Base-by-base conservation (phyloP, 2,888 invertebrate species). In the Meteorus cinctellus region DNA sequence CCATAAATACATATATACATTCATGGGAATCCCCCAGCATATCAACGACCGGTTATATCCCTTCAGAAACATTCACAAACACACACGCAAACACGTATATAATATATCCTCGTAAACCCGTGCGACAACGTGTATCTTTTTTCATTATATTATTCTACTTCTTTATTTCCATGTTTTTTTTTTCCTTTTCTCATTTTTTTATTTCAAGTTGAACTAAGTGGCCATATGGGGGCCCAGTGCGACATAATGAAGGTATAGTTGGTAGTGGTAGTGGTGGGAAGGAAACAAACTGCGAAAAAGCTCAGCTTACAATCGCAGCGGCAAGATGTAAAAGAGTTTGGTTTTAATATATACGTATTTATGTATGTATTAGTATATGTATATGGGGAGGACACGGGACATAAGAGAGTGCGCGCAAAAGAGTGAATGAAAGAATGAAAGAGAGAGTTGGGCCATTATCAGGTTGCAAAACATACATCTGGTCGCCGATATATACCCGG, bases 381-480 rank as follows among this genome's bases (percentile, higher is more conserved):
- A 68, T 41, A 19, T 48, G 36, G 19, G 59, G 68, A 68, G 63
- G 34, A 73, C 65, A 51, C 68, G 14, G 69, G 70, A 59, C 36
- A 62, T 24, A 67, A 75, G 65, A 34, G 62, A 75, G 85, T 83
- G 84, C 84, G 84, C 84, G 86, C 55, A 55, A 34, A 66, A 85
- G 85, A 85, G 86, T 84, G 79, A 81, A 81, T 81, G 83, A 82
- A 81, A 84, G 83, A 85, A 77, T 72, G 84, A 81, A 83, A 83
- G 83, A 83, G 65, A 76, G 77, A 82, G 87, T 55, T 55, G 19
- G 83, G 86, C 88, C 87, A 88, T 88, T 88, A 88, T 88, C 88
- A 86, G 86, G 87, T 88, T 87, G 88, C 87, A 87, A 87, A 88
- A 87, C 87, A 88, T 87, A 86, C 88, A 88, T 88, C 88, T 88